Conservation (phyloP, 2,888 invertebrate genomes). For the Belgica antarctica region DNA sequence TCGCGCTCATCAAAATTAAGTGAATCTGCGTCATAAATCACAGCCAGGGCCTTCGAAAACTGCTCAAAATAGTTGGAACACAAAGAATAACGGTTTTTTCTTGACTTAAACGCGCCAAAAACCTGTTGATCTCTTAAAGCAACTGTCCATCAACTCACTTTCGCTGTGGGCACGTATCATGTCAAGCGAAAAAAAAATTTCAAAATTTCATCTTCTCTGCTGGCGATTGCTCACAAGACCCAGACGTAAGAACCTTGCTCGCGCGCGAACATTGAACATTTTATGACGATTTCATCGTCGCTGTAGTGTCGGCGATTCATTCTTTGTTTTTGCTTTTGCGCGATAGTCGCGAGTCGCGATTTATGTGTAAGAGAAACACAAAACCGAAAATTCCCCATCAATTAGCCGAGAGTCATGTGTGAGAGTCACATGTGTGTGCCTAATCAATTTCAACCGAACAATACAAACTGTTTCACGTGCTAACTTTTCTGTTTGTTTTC, state of each 20-base stretch:
- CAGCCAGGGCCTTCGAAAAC: too few species aligned
- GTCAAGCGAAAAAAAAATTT: not conserved
- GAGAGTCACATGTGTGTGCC: slow-evolving; percentile 1
- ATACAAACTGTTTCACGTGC: not conserved
- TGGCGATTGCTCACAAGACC: not conserved
- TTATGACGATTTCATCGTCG: not conserved
- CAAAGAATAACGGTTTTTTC: too few species aligned
- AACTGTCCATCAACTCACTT: too few species aligned
- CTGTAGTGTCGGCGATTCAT: not conserved
- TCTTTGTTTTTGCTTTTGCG: not conserved
- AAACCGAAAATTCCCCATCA: not conserved
- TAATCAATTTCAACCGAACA: slow-evolving; percentile 11
- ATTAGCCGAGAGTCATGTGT: not conserved
- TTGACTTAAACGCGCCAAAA: not conserved
- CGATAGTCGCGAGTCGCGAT: too few species aligned
- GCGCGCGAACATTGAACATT: not conserved
- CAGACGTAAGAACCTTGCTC: too few species aligned
- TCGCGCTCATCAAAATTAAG: not conserved
- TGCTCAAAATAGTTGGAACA: not conserved
- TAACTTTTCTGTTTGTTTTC: not conserved
- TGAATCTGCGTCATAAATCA: slow-evolving; percentile 21
- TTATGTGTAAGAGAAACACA: slow-evolving; percentile 1
- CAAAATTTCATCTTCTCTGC: not conserved
- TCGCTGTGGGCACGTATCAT: too few species aligned
- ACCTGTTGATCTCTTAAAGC: too few species aligned